Base-by-base conservation (phyloP, 2,888 invertebrate species). In the Meta bourneti region DNA sequence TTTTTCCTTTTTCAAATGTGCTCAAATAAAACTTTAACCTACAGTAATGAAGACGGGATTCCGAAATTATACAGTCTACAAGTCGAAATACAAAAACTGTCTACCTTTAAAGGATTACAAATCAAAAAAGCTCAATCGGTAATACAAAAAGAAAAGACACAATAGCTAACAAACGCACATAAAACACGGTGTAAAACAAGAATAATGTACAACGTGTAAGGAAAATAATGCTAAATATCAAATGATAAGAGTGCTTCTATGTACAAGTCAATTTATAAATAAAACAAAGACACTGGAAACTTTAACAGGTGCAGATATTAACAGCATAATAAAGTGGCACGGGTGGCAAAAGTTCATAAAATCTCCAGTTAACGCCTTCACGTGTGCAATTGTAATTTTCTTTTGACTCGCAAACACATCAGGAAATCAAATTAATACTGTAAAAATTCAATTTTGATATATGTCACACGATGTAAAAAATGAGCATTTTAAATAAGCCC, bases 231-330 rank as follows among this genome's bases (percentile, higher is more conserved):
- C 20, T 51, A 72, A 86, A 80, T 74, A 9, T 75, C 6, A 82
- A 70, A 90, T 90, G 77, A 81, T 71, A 86, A 71, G 79, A 81
- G 86, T 91, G 91, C 91, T 91, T 69, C 82, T 91, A 91, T 91
- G 69, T 91, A 91, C 91, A 91, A 80, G 72, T 71, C 72, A 48
- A 74, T 81, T 90, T 52, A 90, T 90, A 90, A 90, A 90, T 90
- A 90, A 89, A 91, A 91, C 81, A 90, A 90, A 86, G 85, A 90
- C 90, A 86, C 86, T 91, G 91, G 81, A 91, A 91, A 91, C 81
- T 91, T 90, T 85, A 90, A 85, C 86, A 91, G 91, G 81, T 87
- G 87, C 91, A 82, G 81, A 75, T 87, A 91, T 91, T 82, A 87
- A 91, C 75, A 87, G 52, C 75, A 77, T 81, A 84, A 90, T 77